These are phyloP conservation scores for Drosophila dives DNA, from an alignment of 2,888 invertebrate genomes.

Conservation along the genomic window DNA sequence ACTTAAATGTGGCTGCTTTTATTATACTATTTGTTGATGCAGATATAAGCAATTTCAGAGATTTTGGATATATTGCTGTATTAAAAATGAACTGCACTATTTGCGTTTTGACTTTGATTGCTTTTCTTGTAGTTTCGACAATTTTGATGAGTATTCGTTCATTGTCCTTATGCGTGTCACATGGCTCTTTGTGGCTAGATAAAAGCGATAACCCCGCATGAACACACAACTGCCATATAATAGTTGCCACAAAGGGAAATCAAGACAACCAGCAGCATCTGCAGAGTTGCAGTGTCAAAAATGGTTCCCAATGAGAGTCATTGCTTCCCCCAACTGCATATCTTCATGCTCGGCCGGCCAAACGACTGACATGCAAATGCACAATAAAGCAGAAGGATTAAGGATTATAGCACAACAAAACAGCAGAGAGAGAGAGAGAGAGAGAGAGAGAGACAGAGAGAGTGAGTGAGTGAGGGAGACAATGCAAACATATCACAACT, in stretches of 20 bases:
- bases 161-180: conserved; percentile 4
- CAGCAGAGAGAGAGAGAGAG: conserved; percentile 3
- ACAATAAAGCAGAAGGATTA: conserved; percentile 76
- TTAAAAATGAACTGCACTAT: neutral
- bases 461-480: conserved; percentile 11
- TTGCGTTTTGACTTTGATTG: neutral
- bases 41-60: neutral
- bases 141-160: conserved; percentile 3
- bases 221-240: conserved; percentile 19
- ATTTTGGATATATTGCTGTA: neutral
- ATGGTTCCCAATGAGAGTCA: conserved; percentile 34
- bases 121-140: neutral
- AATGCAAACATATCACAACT: conserved; percentile 59
- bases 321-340: conserved; percentile 3
- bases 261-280: conserved; percentile 23
- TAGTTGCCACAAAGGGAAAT: conserved; percentile 27
- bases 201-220: conserved; percentile 42
- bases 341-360: conserved; percentile 1
- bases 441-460: conserved; percentile 4
- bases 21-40: neutral
- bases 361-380: conserved; percentile 66
- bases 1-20: neutral
- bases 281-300: conserved; percentile 40
- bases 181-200: conserved; percentile 36
- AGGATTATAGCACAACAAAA: conserved; percentile 65